Conservation (phyloP, 2,888 invertebrate genomes). For the Elegia similella region DNA sequence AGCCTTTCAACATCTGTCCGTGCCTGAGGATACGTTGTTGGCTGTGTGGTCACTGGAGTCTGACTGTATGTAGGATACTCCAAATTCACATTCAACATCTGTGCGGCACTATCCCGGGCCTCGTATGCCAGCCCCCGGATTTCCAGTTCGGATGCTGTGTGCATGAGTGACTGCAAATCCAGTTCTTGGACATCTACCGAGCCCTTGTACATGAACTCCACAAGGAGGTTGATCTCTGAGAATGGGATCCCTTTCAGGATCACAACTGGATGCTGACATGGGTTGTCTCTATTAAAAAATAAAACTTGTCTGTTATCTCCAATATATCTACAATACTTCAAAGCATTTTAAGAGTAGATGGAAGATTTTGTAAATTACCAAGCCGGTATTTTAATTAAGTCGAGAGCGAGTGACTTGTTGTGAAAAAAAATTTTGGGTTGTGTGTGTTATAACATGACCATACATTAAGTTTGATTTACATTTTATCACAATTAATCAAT, state of each 20-base stretch:
- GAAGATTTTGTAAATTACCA: too few relatives aligned
- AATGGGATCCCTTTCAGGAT: conserved; percentile 85
- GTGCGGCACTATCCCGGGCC: conserved; percentile 80
- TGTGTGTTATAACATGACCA: too few relatives aligned
- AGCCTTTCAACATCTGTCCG: conserved; percentile 73
- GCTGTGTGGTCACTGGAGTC: conserved; percentile 39
- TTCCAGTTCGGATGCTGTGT: conserved; percentile 85
- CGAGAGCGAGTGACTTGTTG: too few relatives aligned
- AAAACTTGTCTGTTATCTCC: not conserved
- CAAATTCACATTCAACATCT: conserved; percentile 76
- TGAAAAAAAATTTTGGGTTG: too few relatives aligned
- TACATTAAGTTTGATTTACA: too few relatives aligned
- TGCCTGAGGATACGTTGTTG: conserved; percentile 48
- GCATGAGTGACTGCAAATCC: conserved; percentile 83
- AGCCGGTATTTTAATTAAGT: too few relatives aligned
- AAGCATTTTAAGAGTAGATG: not conserved
- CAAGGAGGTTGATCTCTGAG: conserved; percentile 84
- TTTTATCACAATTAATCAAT: too few relatives aligned
- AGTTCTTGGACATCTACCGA: conserved; percentile 85
- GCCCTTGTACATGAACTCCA: conserved; percentile 88
- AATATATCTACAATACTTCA: conserved; percentile 13
- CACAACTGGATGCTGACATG: conserved; percentile 87
- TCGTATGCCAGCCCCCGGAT: conserved; percentile 84
- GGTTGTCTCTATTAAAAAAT: conserved; percentile 81
- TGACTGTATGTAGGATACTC: conserved; percentile 72